These are phyloP conservation scores for Alaudala cheleensis DNA, from an alignment of 2,113 vertebrate genomes.

Conservation along the genomic window DNA sequence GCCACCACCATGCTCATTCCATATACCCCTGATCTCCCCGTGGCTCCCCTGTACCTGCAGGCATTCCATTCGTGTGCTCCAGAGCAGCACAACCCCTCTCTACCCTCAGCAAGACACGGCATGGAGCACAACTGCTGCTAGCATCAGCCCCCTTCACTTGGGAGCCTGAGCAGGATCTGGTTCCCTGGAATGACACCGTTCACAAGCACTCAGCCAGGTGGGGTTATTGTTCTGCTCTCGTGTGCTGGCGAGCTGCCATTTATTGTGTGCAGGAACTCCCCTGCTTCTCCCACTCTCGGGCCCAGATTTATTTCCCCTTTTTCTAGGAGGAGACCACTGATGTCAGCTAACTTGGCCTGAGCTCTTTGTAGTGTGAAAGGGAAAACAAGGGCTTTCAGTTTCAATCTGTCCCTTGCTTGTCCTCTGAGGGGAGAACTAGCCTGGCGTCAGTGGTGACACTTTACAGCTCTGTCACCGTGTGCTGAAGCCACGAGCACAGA, in stretches of 20 bases:
- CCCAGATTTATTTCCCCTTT: background rate
- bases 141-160: background rate
- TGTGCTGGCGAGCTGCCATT: background rate
- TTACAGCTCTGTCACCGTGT: background rate
- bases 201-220: background rate
- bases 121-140: rapidly evolving
- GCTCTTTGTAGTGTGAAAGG: background rate
- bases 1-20: background rate
- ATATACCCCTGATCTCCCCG: rapidly evolving
- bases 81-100: background rate
- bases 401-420: conserved; percentile 2
- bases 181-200: background rate
- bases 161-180: background rate
- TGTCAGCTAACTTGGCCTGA: background rate
- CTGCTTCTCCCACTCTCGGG: background rate
- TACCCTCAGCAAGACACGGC: rapidly evolving
- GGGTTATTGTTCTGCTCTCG: conserved; percentile 6
- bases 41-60: rapidly evolving
- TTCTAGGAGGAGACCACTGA: conserved; percentile 4
- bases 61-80: rapidly evolving
- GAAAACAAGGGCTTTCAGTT: background rate
- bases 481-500: rapidly evolving
- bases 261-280: background rate
- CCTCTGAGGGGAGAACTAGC: background rate
- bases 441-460: background rate